Conservation (phyloP, 2,888 invertebrate species). For the Mesodorylaimus sp. region DNA sequence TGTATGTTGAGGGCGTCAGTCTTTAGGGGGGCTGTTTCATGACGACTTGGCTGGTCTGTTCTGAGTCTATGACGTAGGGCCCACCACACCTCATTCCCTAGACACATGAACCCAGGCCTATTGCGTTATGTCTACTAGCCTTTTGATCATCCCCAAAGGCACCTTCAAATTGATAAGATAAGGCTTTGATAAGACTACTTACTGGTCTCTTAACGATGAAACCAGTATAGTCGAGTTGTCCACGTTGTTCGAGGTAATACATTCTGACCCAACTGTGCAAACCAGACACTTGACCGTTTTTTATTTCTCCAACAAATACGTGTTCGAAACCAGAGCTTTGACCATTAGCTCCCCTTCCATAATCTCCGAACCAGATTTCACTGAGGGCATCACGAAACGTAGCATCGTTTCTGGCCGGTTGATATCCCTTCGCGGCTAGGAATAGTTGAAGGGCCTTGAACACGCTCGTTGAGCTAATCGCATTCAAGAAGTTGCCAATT, state of each 20-base stretch:
- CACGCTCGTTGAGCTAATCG: not conserved
- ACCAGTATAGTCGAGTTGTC: slow-evolving; percentile 9
- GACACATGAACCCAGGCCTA: too few species aligned
- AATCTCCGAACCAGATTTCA: slow-evolving; percentile 18
- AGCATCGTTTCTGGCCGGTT: not conserved
- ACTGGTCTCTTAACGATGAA: not conserved
- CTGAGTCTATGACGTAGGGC: too few species aligned
- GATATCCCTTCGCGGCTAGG: not conserved
- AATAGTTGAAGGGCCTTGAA: not conserved
- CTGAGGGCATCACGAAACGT: not conserved
- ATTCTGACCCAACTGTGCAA: slow-evolving; percentile 31
- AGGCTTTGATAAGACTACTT: too few species aligned
- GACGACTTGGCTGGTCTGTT: too few species aligned
- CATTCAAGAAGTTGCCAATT: not conserved
- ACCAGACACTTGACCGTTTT: slow-evolving; percentile 19
- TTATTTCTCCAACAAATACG: slow-evolving; percentile 27
- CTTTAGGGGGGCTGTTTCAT: too few species aligned
- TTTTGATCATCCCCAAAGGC: too few species aligned
- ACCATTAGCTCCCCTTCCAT: slow-evolving; percentile 11
- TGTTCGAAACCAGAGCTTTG: slow-evolving; percentile 30
- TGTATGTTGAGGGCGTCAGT: too few species aligned
- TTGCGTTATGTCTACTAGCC: too few species aligned
- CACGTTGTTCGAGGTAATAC: slow-evolving; percentile 22
- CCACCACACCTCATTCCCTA: too few species aligned
- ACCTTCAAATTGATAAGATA: too few species aligned